Evolutionary conservation across 2,797 vertebrate genomes (phyloP).

Genomic region (Gobionotothen gibberifrons): DNA sequence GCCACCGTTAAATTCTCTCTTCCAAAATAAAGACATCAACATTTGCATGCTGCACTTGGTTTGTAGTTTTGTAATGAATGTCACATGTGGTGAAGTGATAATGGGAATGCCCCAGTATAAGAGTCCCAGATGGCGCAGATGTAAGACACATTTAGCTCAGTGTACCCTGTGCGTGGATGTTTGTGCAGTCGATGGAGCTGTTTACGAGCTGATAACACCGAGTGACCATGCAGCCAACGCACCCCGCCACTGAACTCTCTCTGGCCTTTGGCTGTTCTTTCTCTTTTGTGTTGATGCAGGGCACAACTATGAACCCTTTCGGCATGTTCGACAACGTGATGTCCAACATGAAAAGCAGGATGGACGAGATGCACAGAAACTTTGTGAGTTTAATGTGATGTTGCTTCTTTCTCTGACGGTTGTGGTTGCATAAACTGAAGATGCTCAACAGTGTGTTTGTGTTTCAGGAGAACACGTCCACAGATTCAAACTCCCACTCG

Average conservation of each 20-base stretch:
- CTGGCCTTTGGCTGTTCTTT: constrained; percentile 21
- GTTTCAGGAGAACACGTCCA: constrained; percentile 83
- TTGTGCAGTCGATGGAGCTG: constrained; percentile 21
- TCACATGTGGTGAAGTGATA: constrained; percentile 25
- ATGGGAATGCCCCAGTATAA: constrained; percentile 24
- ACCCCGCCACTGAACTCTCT: not conserved
- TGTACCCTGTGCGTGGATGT: constrained; percentile 14
- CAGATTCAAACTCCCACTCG: constrained; percentile 84
- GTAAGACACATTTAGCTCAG: constrained; percentile 34
- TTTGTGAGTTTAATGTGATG: constrained; percentile 83
- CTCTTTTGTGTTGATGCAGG: constrained; percentile 56
- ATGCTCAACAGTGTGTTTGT: constrained; percentile 7
- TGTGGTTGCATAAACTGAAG: not conserved
- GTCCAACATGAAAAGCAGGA: constrained; percentile 87
- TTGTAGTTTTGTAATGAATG: constrained; percentile 19
- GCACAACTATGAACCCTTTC: constrained; percentile 81
- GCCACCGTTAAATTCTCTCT: not conserved
- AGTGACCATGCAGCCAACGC: constrained; percentile 9
- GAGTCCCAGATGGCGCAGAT: constrained; percentile 15
- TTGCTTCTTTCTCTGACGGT: not conserved
- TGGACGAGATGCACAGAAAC: constrained; percentile 88
- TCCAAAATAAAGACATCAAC: not conserved
- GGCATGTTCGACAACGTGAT: constrained; percentile 89
- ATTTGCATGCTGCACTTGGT: constrained; percentile 5
- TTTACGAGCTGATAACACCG: constrained; percentile 56